Conservation (phyloP, 2,113 vertebrate species). For the Ranitomeya variabilis region DNA sequence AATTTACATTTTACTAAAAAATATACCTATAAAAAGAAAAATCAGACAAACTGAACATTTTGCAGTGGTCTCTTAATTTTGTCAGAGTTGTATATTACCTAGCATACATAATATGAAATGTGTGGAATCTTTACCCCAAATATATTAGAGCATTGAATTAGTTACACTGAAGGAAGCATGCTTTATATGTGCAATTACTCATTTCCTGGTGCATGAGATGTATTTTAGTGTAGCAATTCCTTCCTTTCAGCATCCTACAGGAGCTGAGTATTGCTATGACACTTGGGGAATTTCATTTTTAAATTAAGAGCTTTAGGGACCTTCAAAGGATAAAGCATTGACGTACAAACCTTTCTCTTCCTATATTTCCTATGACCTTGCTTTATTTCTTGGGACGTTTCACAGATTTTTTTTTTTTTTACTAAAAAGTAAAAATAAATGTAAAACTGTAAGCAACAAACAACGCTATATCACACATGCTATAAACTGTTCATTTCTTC, state of each 20-base stretch:
- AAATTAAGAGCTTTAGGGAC: constrained; percentile 17
- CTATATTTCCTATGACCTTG: constrained; percentile 1
- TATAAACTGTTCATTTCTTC: neutral
- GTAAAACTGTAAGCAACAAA: too few relatives aligned
- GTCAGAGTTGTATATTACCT: too few relatives aligned
- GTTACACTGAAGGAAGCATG: neutral
- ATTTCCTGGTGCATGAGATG: constrained; percentile 15
- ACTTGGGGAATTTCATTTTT: constrained; percentile 20
- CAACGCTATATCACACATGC: too few relatives aligned
- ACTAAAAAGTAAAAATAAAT: neutral
- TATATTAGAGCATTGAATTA: neutral
- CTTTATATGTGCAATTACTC: neutral
- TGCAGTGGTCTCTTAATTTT: too few relatives aligned
- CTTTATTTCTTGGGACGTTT: neutral
- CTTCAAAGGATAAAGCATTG: constrained; percentile 14
- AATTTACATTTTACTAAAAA: too few relatives aligned
- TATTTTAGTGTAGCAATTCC: constrained; percentile 8
- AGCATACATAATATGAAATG: too few relatives aligned
- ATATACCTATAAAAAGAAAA: too few relatives aligned
- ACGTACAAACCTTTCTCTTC: neutral
- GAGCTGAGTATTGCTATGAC: neutral
- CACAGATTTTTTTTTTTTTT: neutral
- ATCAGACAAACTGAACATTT: too few relatives aligned
- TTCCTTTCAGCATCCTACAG: constrained; percentile 20
- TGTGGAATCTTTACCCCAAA: neutral